Evolutionary conservation across 2,113 vertebrate genomes (phyloP).

Genomic region (Xiphias gladius): DNA sequence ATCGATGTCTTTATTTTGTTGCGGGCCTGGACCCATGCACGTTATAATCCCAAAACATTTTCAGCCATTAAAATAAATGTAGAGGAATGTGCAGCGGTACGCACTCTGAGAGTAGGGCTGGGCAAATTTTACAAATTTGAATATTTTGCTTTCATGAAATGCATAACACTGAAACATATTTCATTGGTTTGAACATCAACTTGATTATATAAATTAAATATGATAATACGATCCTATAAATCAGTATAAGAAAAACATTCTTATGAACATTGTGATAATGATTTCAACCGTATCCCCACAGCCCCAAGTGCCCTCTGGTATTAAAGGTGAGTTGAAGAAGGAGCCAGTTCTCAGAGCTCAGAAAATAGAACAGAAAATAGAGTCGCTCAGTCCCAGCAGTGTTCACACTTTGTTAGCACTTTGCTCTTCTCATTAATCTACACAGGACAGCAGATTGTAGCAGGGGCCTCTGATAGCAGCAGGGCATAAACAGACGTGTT

Average conservation of each 20-base stretch:
- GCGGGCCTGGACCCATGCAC: background rate
- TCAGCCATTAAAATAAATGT: too few relatives aligned
- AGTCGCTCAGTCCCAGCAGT: background rate
- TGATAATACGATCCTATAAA: background rate
- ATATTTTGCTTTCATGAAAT: background rate
- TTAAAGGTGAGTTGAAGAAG: background rate
- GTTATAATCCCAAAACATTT: background rate
- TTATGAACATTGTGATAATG: background rate
- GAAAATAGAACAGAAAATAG: background rate
- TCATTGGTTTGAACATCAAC: background rate
- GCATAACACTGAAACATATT: background rate
- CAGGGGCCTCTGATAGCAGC: conserved; percentile 32
- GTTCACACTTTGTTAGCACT: conserved; percentile 52
- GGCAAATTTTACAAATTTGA: too few relatives aligned
- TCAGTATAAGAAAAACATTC: background rate
- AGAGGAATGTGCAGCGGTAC: too few relatives aligned
- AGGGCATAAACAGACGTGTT: conserved; percentile 32
- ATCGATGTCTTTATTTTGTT: background rate
- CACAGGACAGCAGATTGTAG: conserved; percentile 40
- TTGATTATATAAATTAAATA: background rate
- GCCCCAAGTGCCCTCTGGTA: background rate
- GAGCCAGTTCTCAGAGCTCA: background rate
- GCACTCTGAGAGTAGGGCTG: too few relatives aligned
- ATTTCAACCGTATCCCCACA: background rate
- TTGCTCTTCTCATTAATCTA: conserved; percentile 38